Evolutionary conservation across 2,113 vertebrate species (phyloP).

Genomic region (Chamaetylas fuelleborni): DNA sequence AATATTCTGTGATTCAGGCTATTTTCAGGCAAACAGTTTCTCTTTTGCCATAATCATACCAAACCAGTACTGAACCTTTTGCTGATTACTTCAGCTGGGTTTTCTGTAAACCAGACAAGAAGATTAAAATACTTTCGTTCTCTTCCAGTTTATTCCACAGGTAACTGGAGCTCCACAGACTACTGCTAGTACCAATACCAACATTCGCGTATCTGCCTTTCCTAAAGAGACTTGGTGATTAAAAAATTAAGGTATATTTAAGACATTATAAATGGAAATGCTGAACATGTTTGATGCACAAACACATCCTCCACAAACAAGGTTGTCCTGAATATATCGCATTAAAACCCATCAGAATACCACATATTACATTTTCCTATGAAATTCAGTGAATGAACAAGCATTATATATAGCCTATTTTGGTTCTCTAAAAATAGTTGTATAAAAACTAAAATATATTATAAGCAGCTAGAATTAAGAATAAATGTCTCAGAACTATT

Average conservation of each 20-base stretch:
- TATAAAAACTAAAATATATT: not conserved
- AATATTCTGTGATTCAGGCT: not conserved
- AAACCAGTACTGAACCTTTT: not conserved
- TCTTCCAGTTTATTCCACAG: not conserved
- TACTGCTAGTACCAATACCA: not conserved
- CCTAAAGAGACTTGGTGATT: not conserved
- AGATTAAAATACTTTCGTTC: not conserved
- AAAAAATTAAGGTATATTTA: not conserved
- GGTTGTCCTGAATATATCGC: not conserved
- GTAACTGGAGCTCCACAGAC: not conserved
- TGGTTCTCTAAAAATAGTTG: not conserved
- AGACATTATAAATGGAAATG: not conserved
- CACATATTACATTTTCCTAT: not conserved
- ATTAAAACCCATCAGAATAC: not conserved
- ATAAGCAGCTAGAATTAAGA: not conserved
- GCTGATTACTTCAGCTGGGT: not conserved
- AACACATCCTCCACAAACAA: not conserved
- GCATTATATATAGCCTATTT: not conserved
- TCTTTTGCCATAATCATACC: not conserved
- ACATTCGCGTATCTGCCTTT: not conserved
- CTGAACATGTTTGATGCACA: not conserved
- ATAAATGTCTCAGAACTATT: not conserved
- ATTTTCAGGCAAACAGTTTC: not conserved
- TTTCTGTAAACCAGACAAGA: not conserved
- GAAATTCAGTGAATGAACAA: not conserved